Evolutionary conservation across 2,888 invertebrate species (phyloP).

Genomic region (Philereme transversata): DNA sequence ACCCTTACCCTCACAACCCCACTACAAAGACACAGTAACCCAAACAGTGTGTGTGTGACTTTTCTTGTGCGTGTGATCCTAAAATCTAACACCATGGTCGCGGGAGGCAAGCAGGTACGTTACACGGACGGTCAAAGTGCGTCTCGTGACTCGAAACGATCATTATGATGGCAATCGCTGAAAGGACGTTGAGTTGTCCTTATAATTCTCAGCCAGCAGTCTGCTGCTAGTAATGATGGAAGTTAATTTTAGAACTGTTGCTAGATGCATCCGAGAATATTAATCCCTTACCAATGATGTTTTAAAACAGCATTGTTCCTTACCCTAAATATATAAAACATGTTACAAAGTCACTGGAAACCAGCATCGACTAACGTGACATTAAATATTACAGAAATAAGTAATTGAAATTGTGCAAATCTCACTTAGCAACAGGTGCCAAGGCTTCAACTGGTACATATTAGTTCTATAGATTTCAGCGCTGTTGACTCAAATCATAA

Average conservation of each 20-base stretch:
- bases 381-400: slow-evolving; percentile 8
- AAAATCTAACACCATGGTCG: slow-evolving; percentile 73
- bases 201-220: too few relatives aligned
- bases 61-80: slow-evolving; percentile 62
- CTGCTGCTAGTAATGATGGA: slow-evolving; percentile 4
- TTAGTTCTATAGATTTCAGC: slow-evolving; percentile 47
- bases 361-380: neutral
- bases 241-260: slow-evolving; percentile 1
- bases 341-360: too few relatives aligned
- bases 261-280: too few relatives aligned
- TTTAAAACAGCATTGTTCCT: too few relatives aligned
- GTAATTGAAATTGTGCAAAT: slow-evolving; percentile 39
- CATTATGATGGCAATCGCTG: slow-evolving; percentile 15
- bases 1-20: slow-evolving; percentile 39
- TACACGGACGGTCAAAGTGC: slow-evolving; percentile 45
- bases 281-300: too few relatives aligned
- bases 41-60: slow-evolving; percentile 64
- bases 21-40: slow-evolving; percentile 38
- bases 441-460: slow-evolving; percentile 55
- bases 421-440: slow-evolving; percentile 57
- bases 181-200: slow-evolving; percentile 20
- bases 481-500: slow-evolving; percentile 76
- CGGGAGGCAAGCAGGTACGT: slow-evolving; percentile 82
- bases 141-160: slow-evolving; percentile 37
- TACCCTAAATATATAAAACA: too few relatives aligned